Evolutionary conservation across 2,888 invertebrate genomes (phyloP), one percentile per base, ranked within the genome.

Genomic region (Synergus umbraculus): DNA sequence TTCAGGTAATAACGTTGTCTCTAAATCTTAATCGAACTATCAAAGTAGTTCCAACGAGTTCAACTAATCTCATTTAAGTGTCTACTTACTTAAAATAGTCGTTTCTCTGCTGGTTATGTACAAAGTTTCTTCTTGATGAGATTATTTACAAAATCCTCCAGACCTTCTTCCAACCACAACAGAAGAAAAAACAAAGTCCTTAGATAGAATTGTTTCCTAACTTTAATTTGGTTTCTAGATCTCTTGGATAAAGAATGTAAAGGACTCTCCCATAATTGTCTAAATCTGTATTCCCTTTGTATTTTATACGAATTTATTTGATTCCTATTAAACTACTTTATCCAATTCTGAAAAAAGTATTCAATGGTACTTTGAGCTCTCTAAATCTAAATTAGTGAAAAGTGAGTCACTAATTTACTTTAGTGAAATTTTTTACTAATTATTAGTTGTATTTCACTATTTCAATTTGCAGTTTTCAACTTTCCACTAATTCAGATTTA

Each of bases 1-100:
- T 88, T 95, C 96, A 91, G 97, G 96, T 96, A 88, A 87, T 41
- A 76, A 60, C 60, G 60, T 44, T 18, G 13, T 76, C 29, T 29
- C 29, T 29, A 18, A 41, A 54, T 73, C 54, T 73, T 54, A 73
- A 54, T 73, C 37, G 82, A 83, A 79, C 81, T 78, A 67, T 60
- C 66, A 64, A 80, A 81, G 54, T 78, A 58, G 60, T 78, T 78
- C 12, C 67, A n/a, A 22, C 7, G 41, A 18, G 60, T 44, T 60
- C 49, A 44, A 49, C 22, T 78, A 44, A 54, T 58, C 78, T 78
- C 54, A 77, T 76, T 78, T 67, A 29, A 54, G n/a, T 73, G 37
- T 54, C 73, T 49, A 7, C 13, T 49, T 37, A 73, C 69, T 73
- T 73, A 54, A 73, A 54, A 54, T n/a, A 73, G 69, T 73, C 69